These are phyloP conservation scores for Picathartes gymnocephalus DNA, from an alignment of 2,113 vertebrate genomes.

Conservation along the genomic window DNA sequence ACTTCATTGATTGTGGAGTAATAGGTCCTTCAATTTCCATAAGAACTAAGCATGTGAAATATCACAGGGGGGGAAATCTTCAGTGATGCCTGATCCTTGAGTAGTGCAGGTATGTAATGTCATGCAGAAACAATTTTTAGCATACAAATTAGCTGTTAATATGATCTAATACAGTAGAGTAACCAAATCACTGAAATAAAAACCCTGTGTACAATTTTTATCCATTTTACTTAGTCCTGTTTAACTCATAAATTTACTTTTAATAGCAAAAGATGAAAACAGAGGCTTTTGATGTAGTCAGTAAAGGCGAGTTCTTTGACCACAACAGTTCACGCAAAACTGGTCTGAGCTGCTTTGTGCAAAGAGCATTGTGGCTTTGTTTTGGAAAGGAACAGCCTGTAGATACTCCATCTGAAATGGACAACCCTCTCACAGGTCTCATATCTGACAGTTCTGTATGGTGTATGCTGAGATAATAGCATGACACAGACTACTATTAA, in stretches of 20 bases:
- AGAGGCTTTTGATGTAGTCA: not conserved
- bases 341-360: not conserved
- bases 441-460: not conserved
- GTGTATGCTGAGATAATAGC: not conserved
- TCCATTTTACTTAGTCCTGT: not conserved
- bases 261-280: not conserved
- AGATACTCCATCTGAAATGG: not conserved
- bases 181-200: not conserved
- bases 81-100: not conserved
- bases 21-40: not conserved
- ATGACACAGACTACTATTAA: not conserved
- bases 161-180: not conserved
- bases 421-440: not conserved
- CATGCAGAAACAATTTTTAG: not conserved
- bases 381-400: not conserved
- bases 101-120: not conserved
- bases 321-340: fast-evolving
- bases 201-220: not conserved
- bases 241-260: not conserved
- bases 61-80: not conserved
- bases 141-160: not conserved
- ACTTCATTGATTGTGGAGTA: not conserved
- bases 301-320: not conserved
- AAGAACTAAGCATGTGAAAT: not conserved
- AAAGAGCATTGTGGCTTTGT: not conserved